Percentiles rank a stretch among this genome's conserved stretches.
Evolutionary conservation across 2,113 vertebrate genomes (phyloP).

Genomic region (Cyanoderma ruficeps): DNA sequence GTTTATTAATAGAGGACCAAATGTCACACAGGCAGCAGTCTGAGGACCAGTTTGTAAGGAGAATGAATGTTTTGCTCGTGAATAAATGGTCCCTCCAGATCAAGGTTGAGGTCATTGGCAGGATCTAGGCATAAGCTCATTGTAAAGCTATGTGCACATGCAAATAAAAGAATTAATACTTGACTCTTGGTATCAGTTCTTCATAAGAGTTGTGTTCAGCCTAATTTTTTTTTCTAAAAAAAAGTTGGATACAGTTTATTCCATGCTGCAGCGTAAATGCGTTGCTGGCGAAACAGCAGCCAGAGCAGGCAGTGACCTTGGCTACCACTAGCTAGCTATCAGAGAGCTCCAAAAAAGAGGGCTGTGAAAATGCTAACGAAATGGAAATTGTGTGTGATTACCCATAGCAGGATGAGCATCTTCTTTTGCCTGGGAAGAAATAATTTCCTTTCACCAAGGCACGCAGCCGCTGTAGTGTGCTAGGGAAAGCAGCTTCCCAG

Average conservation of each 20-base stretch:
- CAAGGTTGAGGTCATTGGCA: constrained; percentile 71
- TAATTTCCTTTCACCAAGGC: constrained; percentile 32
- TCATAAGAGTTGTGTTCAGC: neutral
- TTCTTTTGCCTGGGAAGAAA: constrained; percentile 51
- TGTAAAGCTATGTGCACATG: constrained; percentile 48
- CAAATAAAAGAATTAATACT: constrained; percentile 11
- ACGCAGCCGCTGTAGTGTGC: neutral
- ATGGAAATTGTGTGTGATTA: constrained; percentile 29
- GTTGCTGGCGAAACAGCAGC: constrained; percentile 11
- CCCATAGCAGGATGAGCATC: constrained; percentile 11
- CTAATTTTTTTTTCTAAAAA: neutral
- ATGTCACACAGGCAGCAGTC: constrained; percentile 17
- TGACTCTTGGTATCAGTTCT: neutral
- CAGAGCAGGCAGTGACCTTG: constrained; percentile 31
- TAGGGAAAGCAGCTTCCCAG: neutral
- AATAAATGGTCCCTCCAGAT: constrained; percentile 70
- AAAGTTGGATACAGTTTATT: neutral
- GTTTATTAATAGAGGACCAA: constrained; percentile 39
- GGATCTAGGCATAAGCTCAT: constrained; percentile 60
- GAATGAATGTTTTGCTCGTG: constrained; percentile 59
- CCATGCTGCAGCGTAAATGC: neutral
- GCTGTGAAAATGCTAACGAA: constrained; percentile 10
- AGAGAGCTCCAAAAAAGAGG: neutral
- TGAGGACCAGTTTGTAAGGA: constrained; percentile 11
- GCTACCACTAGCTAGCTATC: neutral